phyloP scores from a whole-genome alignment of 2,888 invertebrate species.

The Meta bourneti region DNA sequence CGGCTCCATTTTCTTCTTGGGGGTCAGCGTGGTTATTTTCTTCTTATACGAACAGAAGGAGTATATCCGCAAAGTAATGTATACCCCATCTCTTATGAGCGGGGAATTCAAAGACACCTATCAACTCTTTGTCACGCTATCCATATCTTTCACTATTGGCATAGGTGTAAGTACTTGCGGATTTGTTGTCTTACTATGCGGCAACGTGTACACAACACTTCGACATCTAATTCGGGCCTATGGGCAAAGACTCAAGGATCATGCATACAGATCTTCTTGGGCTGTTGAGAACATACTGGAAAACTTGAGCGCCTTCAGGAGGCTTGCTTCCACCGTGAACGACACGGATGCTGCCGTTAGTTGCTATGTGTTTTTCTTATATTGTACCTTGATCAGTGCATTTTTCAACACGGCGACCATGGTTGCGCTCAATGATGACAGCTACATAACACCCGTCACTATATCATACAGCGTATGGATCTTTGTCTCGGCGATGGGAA shows the following conservation, averaged over 20 bases:
- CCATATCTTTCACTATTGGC: not conserved
- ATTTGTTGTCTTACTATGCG: constrained; percentile 10
- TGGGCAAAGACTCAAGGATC: not conserved
- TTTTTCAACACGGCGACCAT: constrained; percentile 32
- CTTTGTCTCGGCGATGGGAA: not conserved
- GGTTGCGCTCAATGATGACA: not conserved
- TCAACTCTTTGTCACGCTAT: not conserved
- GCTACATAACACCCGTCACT: not conserved
- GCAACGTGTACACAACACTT: constrained; percentile 7
- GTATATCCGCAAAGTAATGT: not conserved
- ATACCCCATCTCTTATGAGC: not conserved
- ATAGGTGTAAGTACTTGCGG: constrained; percentile 15
- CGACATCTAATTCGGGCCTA: not conserved
- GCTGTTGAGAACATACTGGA: not conserved
- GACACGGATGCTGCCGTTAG: constrained; percentile 33
- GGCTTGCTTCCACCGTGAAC: not conserved
- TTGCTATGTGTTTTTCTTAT: constrained; percentile 23
- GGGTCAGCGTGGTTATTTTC: not conserved
- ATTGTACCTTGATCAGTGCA: constrained; percentile 14
- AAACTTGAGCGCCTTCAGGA: constrained; percentile 17
- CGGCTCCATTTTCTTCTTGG: not conserved
- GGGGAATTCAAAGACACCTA: not conserved
- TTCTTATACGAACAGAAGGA: constrained; percentile 18
- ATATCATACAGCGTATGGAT: constrained; percentile 2
- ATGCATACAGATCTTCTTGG: not conserved